phyloP scores from a whole-genome alignment of 2,797 vertebrate species.

The Semotilus atromaculatus region DNA sequence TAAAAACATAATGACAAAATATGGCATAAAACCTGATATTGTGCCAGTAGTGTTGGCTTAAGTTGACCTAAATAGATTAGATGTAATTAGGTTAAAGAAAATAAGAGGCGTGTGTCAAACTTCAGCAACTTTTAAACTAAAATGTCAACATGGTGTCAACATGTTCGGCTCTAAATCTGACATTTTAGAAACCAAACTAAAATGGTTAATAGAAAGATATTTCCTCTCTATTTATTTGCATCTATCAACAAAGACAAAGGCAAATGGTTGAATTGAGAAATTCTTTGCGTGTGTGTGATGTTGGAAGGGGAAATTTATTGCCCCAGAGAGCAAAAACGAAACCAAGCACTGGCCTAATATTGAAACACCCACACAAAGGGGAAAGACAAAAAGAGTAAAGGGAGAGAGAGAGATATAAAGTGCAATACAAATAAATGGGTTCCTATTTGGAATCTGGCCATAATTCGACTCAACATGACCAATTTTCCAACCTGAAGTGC shows the following conservation, averaged over 20 bases:
- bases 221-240: too few relatives aligned
- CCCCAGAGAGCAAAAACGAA: slow-evolving; percentile 47
- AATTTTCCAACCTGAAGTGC: slow-evolving; percentile 24
- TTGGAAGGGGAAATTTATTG: slow-evolving; percentile 42
- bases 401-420: slow-evolving; percentile 18
- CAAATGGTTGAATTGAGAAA: slow-evolving; percentile 22
- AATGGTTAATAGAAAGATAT: too few relatives aligned
- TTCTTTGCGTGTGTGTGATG: not conserved
- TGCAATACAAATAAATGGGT: not conserved
- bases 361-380: slow-evolving; percentile 45
- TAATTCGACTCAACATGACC: slow-evolving; percentile 2
- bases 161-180: slow-evolving; percentile 1
- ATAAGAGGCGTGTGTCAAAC: not conserved
- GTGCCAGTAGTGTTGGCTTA: slow-evolving; percentile 10
- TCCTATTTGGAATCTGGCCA: slow-evolving; percentile 5
- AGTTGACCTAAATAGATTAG: slow-evolving; percentile 29
- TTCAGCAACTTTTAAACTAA: not conserved
- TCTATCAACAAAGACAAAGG: not conserved
- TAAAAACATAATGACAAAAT: not conserved
- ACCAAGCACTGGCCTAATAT: slow-evolving; percentile 40
- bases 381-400: slow-evolving; percentile 16
- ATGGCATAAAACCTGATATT: not conserved
- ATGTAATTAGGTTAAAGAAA: slow-evolving; percentile 11
- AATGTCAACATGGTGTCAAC: not conserved
- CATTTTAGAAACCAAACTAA: not conserved